Percentiles rank a stretch among this genome's conserved stretches.
Conservation (phyloP, 2,113 vertebrate genomes). For the Baryphthengus martii region DNA sequence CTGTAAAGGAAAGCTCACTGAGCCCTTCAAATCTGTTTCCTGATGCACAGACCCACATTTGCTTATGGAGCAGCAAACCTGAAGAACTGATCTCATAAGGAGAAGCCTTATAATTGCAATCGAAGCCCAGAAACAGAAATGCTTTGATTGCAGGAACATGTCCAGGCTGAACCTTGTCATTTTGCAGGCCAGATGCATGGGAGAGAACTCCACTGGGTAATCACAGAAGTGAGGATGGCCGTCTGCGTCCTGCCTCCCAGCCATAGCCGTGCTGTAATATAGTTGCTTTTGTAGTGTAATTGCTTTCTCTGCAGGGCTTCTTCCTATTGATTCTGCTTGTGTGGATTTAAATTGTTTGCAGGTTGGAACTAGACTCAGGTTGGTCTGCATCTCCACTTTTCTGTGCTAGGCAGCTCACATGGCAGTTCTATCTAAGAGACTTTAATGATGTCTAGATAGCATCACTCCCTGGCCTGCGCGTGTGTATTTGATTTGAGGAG, state of each 20-base stretch:
- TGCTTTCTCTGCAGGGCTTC: conserved; percentile 64
- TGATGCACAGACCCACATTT: neutral
- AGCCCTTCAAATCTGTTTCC: neutral
- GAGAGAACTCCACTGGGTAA: conserved; percentile 28
- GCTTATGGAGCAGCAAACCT: neutral
- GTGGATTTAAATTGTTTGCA: conserved; percentile 56
- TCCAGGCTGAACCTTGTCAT: neutral
- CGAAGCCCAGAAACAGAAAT: neutral
- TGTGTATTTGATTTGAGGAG: conserved; percentile 23
- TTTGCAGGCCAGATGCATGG: neutral
- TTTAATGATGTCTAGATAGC: conserved; percentile 19
- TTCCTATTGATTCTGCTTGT: conserved; percentile 62
- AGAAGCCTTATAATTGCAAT: neutral
- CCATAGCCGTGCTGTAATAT: neutral
- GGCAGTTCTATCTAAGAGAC: neutral
- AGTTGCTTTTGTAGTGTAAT: conserved; percentile 60
- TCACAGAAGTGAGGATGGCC: conserved; percentile 45
- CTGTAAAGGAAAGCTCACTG: neutral
- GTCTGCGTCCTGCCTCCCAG: conserved; percentile 38
- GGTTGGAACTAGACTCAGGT: conserved; percentile 39
- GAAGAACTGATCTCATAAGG: neutral
- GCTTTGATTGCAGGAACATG: conserved; percentile 5
- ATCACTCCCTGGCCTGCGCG: neutral
- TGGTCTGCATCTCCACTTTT: neutral
- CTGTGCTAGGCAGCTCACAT: neutral